Evolutionary conservation across 2,797 vertebrate genomes (phyloP).

Genomic region (Pseudomugil gertrudae): DNA sequence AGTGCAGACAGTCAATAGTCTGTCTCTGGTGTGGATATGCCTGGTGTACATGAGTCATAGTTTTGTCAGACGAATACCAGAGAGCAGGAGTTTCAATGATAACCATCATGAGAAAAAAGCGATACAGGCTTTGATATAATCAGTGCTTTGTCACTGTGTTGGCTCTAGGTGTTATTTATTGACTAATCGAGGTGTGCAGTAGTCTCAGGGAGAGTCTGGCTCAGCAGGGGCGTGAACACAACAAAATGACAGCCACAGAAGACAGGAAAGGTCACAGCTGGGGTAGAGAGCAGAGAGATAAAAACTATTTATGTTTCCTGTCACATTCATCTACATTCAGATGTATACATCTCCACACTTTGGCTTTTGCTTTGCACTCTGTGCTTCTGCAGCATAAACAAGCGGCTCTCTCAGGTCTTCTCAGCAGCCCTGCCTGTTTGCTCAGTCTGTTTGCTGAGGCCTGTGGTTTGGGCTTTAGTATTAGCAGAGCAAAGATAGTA

Average conservation of each 20-base stretch:
- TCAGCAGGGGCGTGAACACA: slow-evolving; percentile 44
- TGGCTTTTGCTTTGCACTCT: slow-evolving; percentile 48
- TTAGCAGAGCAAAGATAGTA: slow-evolving; percentile 34
- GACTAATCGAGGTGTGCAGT: slow-evolving; percentile 47
- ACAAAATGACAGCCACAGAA: slow-evolving; percentile 19
- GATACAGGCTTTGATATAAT: slow-evolving; percentile 39
- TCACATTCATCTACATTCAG: slow-evolving; percentile 66
- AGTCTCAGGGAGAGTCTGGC: slow-evolving; percentile 41
- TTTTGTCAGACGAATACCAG: slow-evolving; percentile 50
- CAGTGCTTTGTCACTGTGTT: slow-evolving; percentile 47
- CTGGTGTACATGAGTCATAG: slow-evolving; percentile 40
- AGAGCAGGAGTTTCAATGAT: slow-evolving; percentile 42
- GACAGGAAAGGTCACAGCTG: slow-evolving; percentile 51
- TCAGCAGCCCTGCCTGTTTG: slow-evolving; percentile 62
- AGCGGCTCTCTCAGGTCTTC: slow-evolving; percentile 16
- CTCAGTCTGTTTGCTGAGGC: slow-evolving; percentile 63
- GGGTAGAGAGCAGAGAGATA: slow-evolving; percentile 62
- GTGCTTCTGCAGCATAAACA: slow-evolving; percentile 50
- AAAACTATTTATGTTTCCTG: slow-evolving; percentile 71
- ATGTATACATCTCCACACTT: slow-evolving; percentile 44
- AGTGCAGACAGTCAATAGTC: slow-evolving; percentile 42
- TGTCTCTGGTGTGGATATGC: slow-evolving; percentile 32
- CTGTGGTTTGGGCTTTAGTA: slow-evolving; percentile 31
- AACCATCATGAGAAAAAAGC: slow-evolving; percentile 38
- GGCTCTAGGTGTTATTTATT: slow-evolving; percentile 51